Percentiles rank a stretch among this genome's conserved stretches.
Conservation (phyloP, 2,797 vertebrate genomes). For the Triplophysa yarkandensis region DNA sequence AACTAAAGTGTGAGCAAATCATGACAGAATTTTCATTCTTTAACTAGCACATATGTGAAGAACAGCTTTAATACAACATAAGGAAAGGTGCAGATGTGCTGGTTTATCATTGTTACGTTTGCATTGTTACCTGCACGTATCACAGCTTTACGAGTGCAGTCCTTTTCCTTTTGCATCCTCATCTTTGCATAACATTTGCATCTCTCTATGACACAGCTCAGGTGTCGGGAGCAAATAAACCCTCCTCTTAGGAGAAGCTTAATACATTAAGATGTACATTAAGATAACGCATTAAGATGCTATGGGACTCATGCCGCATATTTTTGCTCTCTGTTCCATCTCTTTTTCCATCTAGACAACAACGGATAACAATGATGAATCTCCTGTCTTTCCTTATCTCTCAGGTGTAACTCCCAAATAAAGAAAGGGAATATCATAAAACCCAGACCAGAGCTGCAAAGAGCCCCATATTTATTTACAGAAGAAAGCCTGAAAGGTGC, state of each 20-base stretch:
- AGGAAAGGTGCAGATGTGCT: too few relatives aligned
- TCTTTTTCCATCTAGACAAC: conserved; percentile 47
- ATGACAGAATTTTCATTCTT: too few relatives aligned
- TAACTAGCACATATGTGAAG: neutral
- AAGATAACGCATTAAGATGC: conserved; percentile 21
- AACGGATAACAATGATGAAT: conserved; percentile 62
- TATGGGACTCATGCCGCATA: conserved; percentile 1
- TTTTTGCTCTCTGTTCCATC: conserved; percentile 36
- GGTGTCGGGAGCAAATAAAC: neutral
- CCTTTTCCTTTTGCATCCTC: conserved; percentile 5
- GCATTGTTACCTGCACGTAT: neutral
- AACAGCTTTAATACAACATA: neutral
- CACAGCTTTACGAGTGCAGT: neutral
- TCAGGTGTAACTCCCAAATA: conserved; percentile 44
- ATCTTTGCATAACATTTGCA: conserved; percentile 25
- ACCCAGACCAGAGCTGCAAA: conserved; percentile 64
- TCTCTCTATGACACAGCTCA: neutral
- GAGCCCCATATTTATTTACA: conserved; percentile 65
- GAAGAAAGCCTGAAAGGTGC: conserved; percentile 67
- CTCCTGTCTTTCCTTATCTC: conserved; percentile 53
- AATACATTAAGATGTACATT: conserved; percentile 26
- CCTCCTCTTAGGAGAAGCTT: conserved; percentile 4
- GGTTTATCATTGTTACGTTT: too few relatives aligned
- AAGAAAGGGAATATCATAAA: conserved; percentile 66
- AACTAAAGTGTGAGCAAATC: too few relatives aligned